A percentile compares a stretch with the other conserved stretches of the same genome.
These are phyloP conservation scores for Drosophila sp. DNA, from an alignment of 1,140 invertebrate genomes.

Conservation along the genomic window DNA sequence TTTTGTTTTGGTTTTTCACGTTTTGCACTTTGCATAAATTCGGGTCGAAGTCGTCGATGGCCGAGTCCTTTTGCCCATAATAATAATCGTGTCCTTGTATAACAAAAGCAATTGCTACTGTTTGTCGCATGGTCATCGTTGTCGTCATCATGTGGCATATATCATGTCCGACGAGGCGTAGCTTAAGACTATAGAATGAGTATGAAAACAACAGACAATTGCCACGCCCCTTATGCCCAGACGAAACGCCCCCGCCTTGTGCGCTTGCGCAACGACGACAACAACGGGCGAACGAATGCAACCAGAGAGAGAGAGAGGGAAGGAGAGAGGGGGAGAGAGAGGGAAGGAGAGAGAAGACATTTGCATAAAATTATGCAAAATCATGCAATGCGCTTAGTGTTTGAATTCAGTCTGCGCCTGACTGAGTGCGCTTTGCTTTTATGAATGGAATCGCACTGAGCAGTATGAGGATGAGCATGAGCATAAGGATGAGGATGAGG, in stretches of 20 bases:
- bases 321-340: background rate
- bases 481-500: constrained; percentile 2
- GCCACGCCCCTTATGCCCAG: constrained; percentile 62
- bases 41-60: constrained; percentile 30
- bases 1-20: constrained; percentile 45
- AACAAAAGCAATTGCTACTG: constrained; percentile 82
- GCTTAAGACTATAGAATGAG: constrained; percentile 8
- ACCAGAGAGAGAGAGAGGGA: constrained; percentile 1
- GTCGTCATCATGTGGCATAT: constrained; percentile 76
- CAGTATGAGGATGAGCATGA: constrained; percentile 13
- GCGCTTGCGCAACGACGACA: constrained; percentile 40
- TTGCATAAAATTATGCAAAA: constrained; percentile 83
- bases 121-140: constrained; percentile 66
- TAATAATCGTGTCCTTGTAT: constrained; percentile 77
- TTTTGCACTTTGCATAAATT: constrained; percentile 80
- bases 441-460: constrained; percentile 68
- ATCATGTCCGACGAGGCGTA: constrained; percentile 66
- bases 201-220: constrained; percentile 40
- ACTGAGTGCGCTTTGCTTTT: constrained; percentile 71
- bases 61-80: constrained; percentile 6
- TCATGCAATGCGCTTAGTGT: constrained; percentile 82
- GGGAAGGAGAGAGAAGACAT: constrained; percentile 36
- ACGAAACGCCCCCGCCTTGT: constrained; percentile 27
- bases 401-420: constrained; percentile 56
- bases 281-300: background rate